These are phyloP conservation scores for Petrolisthes manimaculis DNA, from an alignment of 2,888 invertebrate species.

Conservation along the genomic window DNA sequence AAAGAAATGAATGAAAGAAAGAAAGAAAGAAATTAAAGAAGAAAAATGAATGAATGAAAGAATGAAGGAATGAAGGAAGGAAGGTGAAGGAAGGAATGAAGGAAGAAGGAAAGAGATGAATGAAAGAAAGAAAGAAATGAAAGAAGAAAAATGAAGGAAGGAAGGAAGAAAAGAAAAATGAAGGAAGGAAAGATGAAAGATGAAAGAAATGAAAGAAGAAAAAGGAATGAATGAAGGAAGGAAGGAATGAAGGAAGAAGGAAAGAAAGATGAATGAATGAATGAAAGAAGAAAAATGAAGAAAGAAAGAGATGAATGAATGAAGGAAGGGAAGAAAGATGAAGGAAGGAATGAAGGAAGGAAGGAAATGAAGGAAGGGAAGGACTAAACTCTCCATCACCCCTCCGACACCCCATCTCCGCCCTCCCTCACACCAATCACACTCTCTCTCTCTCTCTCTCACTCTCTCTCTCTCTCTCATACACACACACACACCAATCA, in stretches of 20 bases:
- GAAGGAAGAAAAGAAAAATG: no score
- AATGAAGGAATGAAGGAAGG: not conserved
- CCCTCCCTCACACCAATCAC: not conserved
- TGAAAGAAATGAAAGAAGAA: no score
- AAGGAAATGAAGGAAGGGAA: no score
- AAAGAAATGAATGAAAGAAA: no score
- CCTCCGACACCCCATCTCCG: not conserved
- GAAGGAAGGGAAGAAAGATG: no score
- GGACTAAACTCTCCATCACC: no score
- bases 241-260: not conserved
- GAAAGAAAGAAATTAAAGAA: no score
- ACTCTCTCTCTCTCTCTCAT: not conserved
- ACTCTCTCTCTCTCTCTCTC: not conserved
- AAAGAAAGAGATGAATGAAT: no score
- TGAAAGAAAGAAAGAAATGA: not conserved
- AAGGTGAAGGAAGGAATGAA: not conserved
- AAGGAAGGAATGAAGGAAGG: no score
- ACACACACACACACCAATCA: not conserved
- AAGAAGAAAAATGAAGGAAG: not conserved
- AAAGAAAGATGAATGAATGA: no score
- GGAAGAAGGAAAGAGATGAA: not conserved
- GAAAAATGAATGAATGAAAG: not conserved
- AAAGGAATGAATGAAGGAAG: not conserved
- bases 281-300: no score
- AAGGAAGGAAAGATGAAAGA: no score